Base-by-base conservation (phyloP, 2,113 vertebrate species). In the Ancistrus triradiatus region DNA sequence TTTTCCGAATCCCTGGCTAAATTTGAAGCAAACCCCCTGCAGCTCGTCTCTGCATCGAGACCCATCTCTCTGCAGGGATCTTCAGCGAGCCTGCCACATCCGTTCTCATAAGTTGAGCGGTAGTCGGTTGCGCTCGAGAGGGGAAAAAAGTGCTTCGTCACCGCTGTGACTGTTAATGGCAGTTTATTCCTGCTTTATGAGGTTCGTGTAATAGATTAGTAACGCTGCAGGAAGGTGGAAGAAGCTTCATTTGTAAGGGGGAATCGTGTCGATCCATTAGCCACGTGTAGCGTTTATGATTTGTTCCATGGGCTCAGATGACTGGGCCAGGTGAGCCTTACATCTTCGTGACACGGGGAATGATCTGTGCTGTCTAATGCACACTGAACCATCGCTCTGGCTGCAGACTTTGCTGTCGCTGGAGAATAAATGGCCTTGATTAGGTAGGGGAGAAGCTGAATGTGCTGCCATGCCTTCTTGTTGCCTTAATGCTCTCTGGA, bases 361-460 rank as follows among this genome's bases (percentile, higher is more conserved):
- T 50, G 56, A 56, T 42, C 42, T 35, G 24, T 27, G 38, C n/a
- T 22, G 9, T 40, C 52, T 48, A 53, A 59, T 11, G 47, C 44
- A 50, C 60, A 48, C 62, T 58, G 51, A 63, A 49, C 61, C 58
- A 57, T 64, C 24, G 38, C 57, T 51, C n/a, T 28, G 4, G 31
- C 22, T 50, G 58, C 17, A 72, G 64, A 58, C 37, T 64, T 49
- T 21, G 50, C 65, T 53, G 59, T 38, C 33, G 40, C 28, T 27
- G 48, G 21, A 63, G 55, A 69, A 74, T 60, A 53, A 22, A 65
- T 65, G 47, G 66, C 56, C 66, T 74, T 69, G 66, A 69, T 69
- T 65, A 60, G 43, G 56, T 33, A 13, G 31, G 35, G 22, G 44
- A 50, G 61, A 61, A 48, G 58, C 49, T 13, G 27, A 40, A 35